phyloP scores from a whole-genome alignment of 2,797 vertebrate species.

The Prionace glauca region DNA sequence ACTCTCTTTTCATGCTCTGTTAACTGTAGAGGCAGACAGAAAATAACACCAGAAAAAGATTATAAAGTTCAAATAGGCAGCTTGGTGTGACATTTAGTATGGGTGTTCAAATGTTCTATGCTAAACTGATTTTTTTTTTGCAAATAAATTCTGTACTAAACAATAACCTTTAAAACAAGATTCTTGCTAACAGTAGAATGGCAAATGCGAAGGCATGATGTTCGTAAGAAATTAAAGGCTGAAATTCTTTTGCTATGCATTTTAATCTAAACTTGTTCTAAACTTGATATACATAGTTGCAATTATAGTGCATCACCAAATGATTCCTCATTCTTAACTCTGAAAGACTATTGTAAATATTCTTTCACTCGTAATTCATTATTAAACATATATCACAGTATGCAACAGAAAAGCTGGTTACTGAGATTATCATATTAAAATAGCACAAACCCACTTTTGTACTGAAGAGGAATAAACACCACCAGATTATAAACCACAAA shows the following conservation, averaged over 20 bases:
- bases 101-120: background rate
- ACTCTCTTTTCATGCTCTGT: constrained; percentile 76
- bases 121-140: background rate
- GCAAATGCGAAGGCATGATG: background rate
- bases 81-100: background rate
- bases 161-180: background rate
- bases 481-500: background rate
- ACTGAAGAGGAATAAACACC: background rate
- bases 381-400: background rate
- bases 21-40: constrained; percentile 60
- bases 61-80: background rate
- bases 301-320: background rate
- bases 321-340: background rate
- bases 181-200: background rate
- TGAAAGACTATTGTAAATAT: background rate
- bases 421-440: background rate
- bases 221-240: background rate
- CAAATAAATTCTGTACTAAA: background rate
- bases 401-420: background rate
- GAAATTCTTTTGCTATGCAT: background rate
- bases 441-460: too few species aligned
- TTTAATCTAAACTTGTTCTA: background rate
- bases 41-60: background rate
- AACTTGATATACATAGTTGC: background rate
- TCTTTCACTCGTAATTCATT: background rate